phyloP scores from a whole-genome alignment of 1,140 invertebrate genomes.

The Harpegnathos saltator region DNA sequence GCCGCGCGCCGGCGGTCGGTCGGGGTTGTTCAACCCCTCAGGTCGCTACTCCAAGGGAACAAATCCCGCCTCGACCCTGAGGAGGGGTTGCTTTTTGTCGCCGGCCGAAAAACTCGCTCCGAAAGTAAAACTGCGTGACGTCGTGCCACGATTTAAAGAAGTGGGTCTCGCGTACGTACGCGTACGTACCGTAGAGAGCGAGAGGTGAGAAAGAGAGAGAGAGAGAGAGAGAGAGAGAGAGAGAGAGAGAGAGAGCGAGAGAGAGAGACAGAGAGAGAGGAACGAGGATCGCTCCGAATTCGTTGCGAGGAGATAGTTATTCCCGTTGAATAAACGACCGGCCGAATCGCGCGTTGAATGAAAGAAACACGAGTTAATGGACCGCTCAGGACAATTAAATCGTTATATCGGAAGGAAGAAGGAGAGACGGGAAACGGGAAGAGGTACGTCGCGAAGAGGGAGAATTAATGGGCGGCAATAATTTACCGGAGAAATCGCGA shows the following conservation, averaged over 20 bases:
- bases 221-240: too few relatives aligned
- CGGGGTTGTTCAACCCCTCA: constrained; percentile 65
- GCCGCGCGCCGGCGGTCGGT: constrained; percentile 23
- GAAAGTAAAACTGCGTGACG: constrained; percentile 52
- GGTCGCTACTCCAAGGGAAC: constrained; percentile 52
- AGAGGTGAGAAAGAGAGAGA: too few relatives aligned
- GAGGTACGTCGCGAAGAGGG: not conserved
- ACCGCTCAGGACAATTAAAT: constrained; percentile 20
- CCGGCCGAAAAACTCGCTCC: constrained; percentile 10
- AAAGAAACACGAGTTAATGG: not conserved
- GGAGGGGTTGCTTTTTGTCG: constrained; percentile 47
- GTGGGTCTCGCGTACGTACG: not conserved
- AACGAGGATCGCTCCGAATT: not conserved
- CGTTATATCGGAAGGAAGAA: constrained; percentile 9
- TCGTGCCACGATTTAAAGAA: constrained; percentile 32
- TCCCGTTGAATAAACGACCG: not conserved
- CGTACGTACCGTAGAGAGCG: not conserved
- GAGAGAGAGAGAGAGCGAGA: too few relatives aligned
- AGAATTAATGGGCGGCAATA: not conserved
- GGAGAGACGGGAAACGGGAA: not conserved
- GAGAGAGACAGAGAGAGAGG: too few relatives aligned
- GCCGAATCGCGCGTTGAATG: constrained; percentile 1
- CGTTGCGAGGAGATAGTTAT: constrained; percentile 1
- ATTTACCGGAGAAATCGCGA: not conserved
- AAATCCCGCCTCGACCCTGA: constrained; percentile 61